phyloP scores from a whole-genome alignment of 2,888 invertebrate species.

The Aspidapion aeneum region DNA sequence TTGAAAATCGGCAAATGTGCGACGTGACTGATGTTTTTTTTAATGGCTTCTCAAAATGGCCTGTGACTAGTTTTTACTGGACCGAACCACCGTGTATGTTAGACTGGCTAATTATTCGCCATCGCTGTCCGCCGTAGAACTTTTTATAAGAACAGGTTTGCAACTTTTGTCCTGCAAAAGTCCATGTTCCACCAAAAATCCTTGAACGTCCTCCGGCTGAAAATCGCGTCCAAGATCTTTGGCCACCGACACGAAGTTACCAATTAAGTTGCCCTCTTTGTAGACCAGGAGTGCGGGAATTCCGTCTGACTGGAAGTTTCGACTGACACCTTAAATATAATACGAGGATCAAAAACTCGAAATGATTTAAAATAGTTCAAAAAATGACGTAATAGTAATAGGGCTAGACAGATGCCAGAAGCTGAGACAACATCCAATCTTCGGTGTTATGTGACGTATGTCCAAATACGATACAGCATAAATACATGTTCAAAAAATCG shows the following conservation, averaged over 20 bases:
- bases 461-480: no score
- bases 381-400: no score
- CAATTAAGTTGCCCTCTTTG: slow-evolving; percentile 84
- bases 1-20: no score
- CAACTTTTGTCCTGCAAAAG: slow-evolving; percentile 70
- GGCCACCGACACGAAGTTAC: slow-evolving; percentile 85
- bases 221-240: slow-evolving; percentile 90
- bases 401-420: no score
- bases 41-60: no score
- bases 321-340: slow-evolving; percentile 62
- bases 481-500: no score
- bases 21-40: no score
- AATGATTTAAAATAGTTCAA: neutral
- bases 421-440: no score
- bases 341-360: neutral
- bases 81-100: no score
- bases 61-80: no score
- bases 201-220: slow-evolving; percentile 85
- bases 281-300: slow-evolving; percentile 91
- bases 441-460: no score
- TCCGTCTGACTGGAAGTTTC: slow-evolving; percentile 79
- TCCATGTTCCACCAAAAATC: slow-evolving; percentile 83
- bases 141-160: slow-evolving; percentile 50
- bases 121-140: slow-evolving; percentile 33
- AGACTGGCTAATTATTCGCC: no score